Percentiles rank a stretch among this genome's conserved stretches.
These are phyloP conservation scores for Rhinogobius similis DNA, from an alignment of 2,113 vertebrate species.

Conservation along the genomic window DNA sequence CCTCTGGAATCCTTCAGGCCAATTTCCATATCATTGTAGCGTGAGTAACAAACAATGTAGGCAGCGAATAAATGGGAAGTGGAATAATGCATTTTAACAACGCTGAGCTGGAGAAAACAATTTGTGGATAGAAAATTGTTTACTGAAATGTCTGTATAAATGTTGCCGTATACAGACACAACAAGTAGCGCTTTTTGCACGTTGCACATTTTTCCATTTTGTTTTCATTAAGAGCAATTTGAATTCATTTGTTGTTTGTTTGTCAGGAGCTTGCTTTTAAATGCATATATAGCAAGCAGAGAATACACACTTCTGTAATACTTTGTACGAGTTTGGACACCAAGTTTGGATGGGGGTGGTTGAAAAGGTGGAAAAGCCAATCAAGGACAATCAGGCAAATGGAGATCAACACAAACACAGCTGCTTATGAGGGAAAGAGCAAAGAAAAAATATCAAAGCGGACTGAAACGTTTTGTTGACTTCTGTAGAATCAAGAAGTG, in stretches of 20 bases:
- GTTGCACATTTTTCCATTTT: neutral
- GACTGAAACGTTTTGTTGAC: no score
- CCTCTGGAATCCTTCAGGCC: conserved; percentile 59
- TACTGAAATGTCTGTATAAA: neutral
- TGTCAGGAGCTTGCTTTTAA: no score
- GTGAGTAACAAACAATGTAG: conserved; percentile 43
- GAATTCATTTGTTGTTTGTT: neutral
- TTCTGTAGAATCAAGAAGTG: no score
- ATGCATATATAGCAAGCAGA: neutral
- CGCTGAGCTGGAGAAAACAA: conserved; percentile 10
- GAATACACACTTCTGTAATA: neutral
- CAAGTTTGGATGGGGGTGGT: no score
- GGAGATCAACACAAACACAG: neutral
- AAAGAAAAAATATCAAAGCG: neutral
- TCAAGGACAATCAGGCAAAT: no score
- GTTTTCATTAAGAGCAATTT: neutral
- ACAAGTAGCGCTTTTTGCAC: neutral
- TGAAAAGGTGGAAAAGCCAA: neutral
- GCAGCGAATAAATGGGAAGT: neutral
- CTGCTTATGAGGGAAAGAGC: neutral
- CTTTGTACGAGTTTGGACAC: neutral
- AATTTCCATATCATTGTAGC: conserved; percentile 49
- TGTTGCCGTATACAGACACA: neutral
- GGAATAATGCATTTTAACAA: conserved; percentile 48
- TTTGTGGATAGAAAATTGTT: conserved; percentile 15